These are phyloP conservation scores for Probaryconus sp. DNA, from an alignment of 1,140 invertebrate genomes.

Conservation along the genomic window DNA sequence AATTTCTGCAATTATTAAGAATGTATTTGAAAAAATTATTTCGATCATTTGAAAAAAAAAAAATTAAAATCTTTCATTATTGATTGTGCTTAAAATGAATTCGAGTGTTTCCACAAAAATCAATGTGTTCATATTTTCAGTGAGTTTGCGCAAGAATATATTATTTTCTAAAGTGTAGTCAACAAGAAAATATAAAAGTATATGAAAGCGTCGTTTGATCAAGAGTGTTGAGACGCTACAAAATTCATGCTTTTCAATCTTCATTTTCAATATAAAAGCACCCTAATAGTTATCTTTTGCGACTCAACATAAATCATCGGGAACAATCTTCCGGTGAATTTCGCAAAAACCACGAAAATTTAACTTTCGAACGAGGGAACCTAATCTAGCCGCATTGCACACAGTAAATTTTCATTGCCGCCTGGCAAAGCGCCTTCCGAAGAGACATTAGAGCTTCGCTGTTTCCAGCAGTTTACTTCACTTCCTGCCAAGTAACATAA, in stretches of 20 bases:
- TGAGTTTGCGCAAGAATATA: too few relatives aligned
- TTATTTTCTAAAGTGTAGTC: too few relatives aligned
- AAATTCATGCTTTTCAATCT: constrained; percentile 43
- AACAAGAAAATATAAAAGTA: constrained; percentile 6
- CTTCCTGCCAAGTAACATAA: constrained; percentile 17
- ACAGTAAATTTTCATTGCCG: constrained; percentile 34
- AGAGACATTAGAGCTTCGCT: constrained; percentile 22
- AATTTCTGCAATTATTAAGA: too few relatives aligned
- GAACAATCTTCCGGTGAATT: constrained; percentile 19
- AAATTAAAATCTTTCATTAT: too few relatives aligned
- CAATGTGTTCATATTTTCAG: too few relatives aligned
- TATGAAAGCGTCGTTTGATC: constrained; percentile 8
- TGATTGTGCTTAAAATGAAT: too few relatives aligned
- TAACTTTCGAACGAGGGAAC: constrained; percentile 12
- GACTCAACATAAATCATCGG: constrained; percentile 24
- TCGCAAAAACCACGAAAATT: constrained; percentile 26
- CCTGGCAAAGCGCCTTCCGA: constrained; percentile 11
- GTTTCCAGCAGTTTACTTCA: constrained; percentile 21
- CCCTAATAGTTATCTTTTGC: constrained; percentile 18
- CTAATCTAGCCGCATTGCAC: constrained; percentile 18
- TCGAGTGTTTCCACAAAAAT: too few relatives aligned
- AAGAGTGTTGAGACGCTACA: constrained; percentile 8
- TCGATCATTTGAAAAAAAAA: too few relatives aligned
- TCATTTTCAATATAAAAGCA: constrained; percentile 30
- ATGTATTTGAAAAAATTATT: too few relatives aligned